phyloP scores from a whole-genome alignment of 2,888 invertebrate species.

The Plagodis pulveraria region DNA sequence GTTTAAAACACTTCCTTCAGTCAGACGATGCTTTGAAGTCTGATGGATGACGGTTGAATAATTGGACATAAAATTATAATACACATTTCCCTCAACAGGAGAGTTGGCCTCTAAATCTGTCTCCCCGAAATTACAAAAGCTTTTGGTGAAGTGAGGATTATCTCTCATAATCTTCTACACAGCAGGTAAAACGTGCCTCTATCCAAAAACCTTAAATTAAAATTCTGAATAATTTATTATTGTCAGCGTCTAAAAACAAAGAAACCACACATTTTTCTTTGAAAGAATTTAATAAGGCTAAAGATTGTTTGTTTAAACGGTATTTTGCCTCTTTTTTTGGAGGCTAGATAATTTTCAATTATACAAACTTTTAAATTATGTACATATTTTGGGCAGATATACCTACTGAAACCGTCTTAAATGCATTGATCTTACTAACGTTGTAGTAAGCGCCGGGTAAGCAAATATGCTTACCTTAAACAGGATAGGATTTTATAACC shows the following conservation, averaged over 20 bases:
- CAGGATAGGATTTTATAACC: no score
- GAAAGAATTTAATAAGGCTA: slow-evolving; percentile 28
- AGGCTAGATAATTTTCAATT: slow-evolving; percentile 18
- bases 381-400: slow-evolving; percentile 3
- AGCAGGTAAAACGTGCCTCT: slow-evolving; percentile 8
- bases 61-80: background rate
- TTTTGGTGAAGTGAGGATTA: slow-evolving; percentile 2
- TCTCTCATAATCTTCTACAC: slow-evolving; percentile 1
- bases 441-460: no score
- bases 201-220: slow-evolving; percentile 28
- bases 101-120: slow-evolving; percentile 1
- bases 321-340: slow-evolving; percentile 17
- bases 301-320: slow-evolving; percentile 22
- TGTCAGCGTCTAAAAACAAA: slow-evolving; percentile 25
- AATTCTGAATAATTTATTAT: slow-evolving; percentile 40
- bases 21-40: no score
- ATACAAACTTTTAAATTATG: slow-evolving; percentile 10
- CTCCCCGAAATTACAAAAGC: slow-evolving; percentile 1
- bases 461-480: no score
- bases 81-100: no score
- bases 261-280: slow-evolving; percentile 26
- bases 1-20: no score
- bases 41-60: no score
- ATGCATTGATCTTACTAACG: no score
- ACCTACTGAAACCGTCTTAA: background rate